Evolutionary conservation across 1,140 invertebrate species (phyloP), one percentile per base, ranked within the genome.

Genomic region (Drosophila pseudoananassae): DNA sequence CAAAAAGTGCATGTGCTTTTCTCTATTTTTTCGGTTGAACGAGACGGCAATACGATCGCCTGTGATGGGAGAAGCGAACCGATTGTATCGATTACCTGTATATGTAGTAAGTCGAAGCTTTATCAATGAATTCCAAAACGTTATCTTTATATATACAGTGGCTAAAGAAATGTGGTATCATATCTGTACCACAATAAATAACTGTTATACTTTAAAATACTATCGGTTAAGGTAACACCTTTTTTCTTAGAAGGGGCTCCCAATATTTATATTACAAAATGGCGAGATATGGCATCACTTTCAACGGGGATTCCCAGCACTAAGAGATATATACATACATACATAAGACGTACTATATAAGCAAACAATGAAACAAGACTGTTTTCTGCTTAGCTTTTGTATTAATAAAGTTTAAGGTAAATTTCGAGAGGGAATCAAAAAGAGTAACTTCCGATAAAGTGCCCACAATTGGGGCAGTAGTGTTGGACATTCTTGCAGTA

Each of bases 401-500:
- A 36, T 36, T 36, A 27, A 27, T 36, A 4, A 12, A 3, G 0
- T 15, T 43, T 17, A 15, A n/a, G 0, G 1, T 43, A 43, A 20
- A 17, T 17, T 46, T 17, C 43, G 9, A 46, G 9, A 2, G 14
- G 40, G 5, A 46, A 20, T 87, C 31, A 91, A 23, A 76, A 72
- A 6, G 71, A 40, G 20, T 94, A 94, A 8, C 92, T 91, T 38
- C 95, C 95, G 20, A 96, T 91, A 71, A 92, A 95, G 6, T 93
- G 80, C 27, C 92, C 92, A 76, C 95, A 96, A 54, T 93, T 93
- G 10, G 95, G 95, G 75, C 95, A 96, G 68, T 93, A 94, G 78
- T 96, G 95, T 61, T 94, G 94, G 17, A 93, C 93, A 36, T 92
- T 93, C 79, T 94, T 92, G 70, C 95, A 95, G 15, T 92, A 93